Evolutionary conservation across 2,797 vertebrate genomes (phyloP).

Genomic region (Manis javanica): DNA sequence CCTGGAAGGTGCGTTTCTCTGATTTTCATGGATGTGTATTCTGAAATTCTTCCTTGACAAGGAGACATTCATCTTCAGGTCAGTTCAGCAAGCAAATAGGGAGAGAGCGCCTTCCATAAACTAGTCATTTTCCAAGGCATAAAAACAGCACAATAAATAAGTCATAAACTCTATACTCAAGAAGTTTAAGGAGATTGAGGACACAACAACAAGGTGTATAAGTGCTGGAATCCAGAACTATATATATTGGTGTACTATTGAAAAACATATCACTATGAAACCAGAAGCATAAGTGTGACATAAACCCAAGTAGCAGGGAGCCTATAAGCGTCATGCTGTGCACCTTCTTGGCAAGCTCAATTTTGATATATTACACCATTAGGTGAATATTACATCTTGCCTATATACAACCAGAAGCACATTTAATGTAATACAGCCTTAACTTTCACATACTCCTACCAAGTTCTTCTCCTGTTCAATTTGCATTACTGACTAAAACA

Average conservation of each 20-base stretch:
- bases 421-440: background rate
- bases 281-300: background rate
- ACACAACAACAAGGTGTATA: background rate
- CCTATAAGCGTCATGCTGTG: background rate
- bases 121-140: slow-evolving; percentile 9
- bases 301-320: background rate
- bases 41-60: slow-evolving; percentile 7
- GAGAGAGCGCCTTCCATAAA: background rate
- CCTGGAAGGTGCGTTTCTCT: background rate
- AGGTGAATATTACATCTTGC: background rate
- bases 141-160: slow-evolving; percentile 9
- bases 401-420: background rate
- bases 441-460: slow-evolving; percentile 25
- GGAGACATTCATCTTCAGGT: background rate
- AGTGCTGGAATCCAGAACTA: background rate
- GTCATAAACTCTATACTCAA: background rate
- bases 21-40: slow-evolving; percentile 9
- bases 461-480: slow-evolving; percentile 57
- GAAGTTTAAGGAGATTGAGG: background rate
- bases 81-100: background rate
- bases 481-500: slow-evolving; percentile 63
- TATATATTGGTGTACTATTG: background rate
- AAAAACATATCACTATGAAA: background rate
- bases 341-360: background rate
- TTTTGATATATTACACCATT: background rate